These are phyloP conservation scores for Galendromus occidentalis DNA, from an alignment of 1,140 invertebrate genomes.

Conservation along the genomic window DNA sequence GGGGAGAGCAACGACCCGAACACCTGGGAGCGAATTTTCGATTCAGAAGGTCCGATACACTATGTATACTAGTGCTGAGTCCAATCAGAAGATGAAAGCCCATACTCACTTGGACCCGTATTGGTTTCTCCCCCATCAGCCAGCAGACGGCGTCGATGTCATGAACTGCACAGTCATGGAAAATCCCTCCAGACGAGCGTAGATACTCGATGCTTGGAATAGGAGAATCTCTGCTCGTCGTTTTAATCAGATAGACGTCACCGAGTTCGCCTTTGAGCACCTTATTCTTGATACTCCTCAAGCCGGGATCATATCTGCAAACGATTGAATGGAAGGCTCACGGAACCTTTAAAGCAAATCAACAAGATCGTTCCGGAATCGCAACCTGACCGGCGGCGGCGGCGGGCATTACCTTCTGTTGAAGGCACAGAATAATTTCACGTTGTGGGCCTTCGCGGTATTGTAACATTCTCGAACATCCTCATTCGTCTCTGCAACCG, in stretches of 20 bases:
- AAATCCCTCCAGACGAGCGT: conserved; percentile 41
- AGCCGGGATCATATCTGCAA: conserved; percentile 34
- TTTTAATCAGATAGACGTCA: conserved; percentile 39
- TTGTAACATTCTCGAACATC: conserved; percentile 38
- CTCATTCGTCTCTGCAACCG: conserved; percentile 37
- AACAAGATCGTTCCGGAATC: too few relatives aligned
- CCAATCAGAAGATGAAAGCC: background rate
- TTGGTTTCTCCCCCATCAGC: conserved; percentile 22
- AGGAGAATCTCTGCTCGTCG: conserved; percentile 39
- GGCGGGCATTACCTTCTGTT: conserved; percentile 27
- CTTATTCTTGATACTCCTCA: conserved; percentile 31
- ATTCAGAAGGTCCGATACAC: too few relatives aligned
- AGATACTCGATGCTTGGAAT: conserved; percentile 40
- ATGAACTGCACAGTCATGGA: conserved; percentile 48
- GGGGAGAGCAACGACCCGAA: conserved; percentile 32
- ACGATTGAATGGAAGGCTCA: conserved; percentile 25
- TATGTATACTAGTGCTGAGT: background rate
- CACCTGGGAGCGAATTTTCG: conserved; percentile 36
- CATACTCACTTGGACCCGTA: background rate
- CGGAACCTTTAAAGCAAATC: too few relatives aligned
- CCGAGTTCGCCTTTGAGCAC: conserved; percentile 39
- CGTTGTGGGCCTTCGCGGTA: conserved; percentile 33
- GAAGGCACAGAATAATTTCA: conserved; percentile 41
- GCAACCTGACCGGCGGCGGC: too few relatives aligned
- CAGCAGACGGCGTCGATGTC: conserved; percentile 38